These are phyloP conservation scores for Psilopogon haemacephalus DNA, from an alignment of 2,113 vertebrate species.

Conservation along the genomic window DNA sequence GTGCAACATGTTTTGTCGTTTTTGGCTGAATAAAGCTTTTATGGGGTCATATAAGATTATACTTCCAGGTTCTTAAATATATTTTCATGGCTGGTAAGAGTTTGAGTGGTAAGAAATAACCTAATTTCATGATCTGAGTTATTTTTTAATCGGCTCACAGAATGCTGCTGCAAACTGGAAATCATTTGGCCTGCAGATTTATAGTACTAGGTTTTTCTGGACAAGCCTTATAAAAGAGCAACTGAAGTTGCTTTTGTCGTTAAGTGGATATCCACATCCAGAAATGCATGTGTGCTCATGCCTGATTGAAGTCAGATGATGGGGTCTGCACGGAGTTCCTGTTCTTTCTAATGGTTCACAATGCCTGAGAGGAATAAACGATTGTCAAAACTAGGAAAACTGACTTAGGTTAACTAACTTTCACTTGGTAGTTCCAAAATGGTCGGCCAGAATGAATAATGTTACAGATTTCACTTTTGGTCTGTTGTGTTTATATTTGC, in stretches of 20 bases:
- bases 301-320: neutral
- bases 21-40: neutral
- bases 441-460: neutral
- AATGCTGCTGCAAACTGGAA: neutral
- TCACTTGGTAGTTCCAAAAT: neutral
- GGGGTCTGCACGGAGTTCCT: neutral
- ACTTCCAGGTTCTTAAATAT: neutral
- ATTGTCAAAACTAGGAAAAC: neutral
- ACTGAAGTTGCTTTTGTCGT: neutral
- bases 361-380: neutral
- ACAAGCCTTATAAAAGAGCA: neutral
- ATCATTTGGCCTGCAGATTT: neutral
- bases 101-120: neutral
- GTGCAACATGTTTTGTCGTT: neutral
- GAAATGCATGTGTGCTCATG: neutral
- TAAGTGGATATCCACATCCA: neutral
- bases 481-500: neutral
- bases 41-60: neutral
- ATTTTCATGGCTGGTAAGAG: neutral
- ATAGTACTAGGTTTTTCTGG: neutral
- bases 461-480: neutral
- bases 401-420: neutral
- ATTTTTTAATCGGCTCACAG: neutral
- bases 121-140: neutral
- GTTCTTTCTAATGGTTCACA: neutral